Evolutionary conservation across 2,113 vertebrate species (phyloP), one percentile per base, ranked within the genome.

Genomic region (Colaptes auratus): DNA sequence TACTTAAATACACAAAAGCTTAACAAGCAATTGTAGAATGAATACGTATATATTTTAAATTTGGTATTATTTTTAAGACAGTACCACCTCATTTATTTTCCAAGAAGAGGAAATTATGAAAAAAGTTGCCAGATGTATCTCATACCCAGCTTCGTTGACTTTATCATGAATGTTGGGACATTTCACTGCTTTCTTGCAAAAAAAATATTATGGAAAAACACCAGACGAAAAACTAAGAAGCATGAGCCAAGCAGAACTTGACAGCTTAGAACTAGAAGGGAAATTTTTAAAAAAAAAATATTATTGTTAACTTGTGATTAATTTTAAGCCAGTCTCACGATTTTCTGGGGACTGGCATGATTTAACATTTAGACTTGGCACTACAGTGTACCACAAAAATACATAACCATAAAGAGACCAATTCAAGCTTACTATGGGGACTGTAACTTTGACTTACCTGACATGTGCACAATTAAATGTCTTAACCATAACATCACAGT

Each of bases 401-500:
- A 71, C 48, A 78, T 24, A 91, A 73, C 36, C 42, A 56, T 65
- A 83, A 78, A 86, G 48, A 89, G 33, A 89, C 18, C 64, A 53
- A 30, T 86, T 78, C 67, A 60, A 50, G 36, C 81, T 93, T 88
- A 92, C 69, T 61, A 4, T 31, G 9, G 33, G 52, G 67, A 85
- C 64, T 60, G 9, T 76, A 94, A 94, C 52, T 95, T 87, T 70
- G 44, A 92, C 28, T 82, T 80, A 48, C 36, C 35, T 74, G 72
- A 91, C 61, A 91, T 53, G 19, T 72, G 58, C 61, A 82, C 44
- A 53, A 77, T 93, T 74, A 91, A 91, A 56, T 5, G 0, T 58
- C 75, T 80, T 69, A 86, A 60, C 28, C 52, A 8, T 60, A 89
- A 67, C 17, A 79, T 6, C 66, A 66, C 17, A 39, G 33, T 25